A percentile compares a stretch with the other conserved stretches of the same genome.
Evolutionary conservation across 2,888 invertebrate species (phyloP).

Genomic region (Himalopsyche tibetana): DNA sequence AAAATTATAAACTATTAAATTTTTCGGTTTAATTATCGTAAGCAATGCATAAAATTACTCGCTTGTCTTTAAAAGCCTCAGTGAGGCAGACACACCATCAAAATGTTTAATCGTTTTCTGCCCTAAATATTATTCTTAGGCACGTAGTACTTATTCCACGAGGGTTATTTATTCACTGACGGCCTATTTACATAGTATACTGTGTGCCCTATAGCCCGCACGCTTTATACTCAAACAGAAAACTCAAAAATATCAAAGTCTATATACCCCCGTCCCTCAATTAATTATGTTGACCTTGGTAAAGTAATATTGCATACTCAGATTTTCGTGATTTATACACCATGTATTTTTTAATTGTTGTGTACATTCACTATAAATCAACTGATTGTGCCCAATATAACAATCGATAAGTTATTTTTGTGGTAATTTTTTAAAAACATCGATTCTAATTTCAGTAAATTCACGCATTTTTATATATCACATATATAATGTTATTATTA

Average conservation of each 20-base stretch:
- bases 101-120: slow-evolving; percentile 37
- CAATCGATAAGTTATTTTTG: too few species aligned
- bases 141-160: slow-evolving; percentile 47
- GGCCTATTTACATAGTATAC: slow-evolving; percentile 44
- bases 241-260: slow-evolving; percentile 26
- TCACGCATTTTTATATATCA: too few species aligned
- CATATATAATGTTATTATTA: too few species aligned
- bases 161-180: slow-evolving; percentile 31
- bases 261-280: background rate
- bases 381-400: too few species aligned
- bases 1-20: too few species aligned
- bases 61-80: slow-evolving; percentile 7
- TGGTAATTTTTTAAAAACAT: too few species aligned
- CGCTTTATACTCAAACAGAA: slow-evolving; percentile 29
- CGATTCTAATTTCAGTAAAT: too few species aligned
- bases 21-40: background rate
- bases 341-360: background rate
- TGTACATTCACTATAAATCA: background rate
- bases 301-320: slow-evolving; percentile 18
- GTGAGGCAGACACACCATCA: slow-evolving; percentile 27
- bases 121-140: slow-evolving; percentile 41
- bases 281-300: slow-evolving; percentile 38
- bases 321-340: background rate
- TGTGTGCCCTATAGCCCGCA: background rate
- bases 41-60: slow-evolving; percentile 31